Evolutionary conservation across 1,140 invertebrate species (phyloP).

Genomic region (Coptotermes formosanus): DNA sequence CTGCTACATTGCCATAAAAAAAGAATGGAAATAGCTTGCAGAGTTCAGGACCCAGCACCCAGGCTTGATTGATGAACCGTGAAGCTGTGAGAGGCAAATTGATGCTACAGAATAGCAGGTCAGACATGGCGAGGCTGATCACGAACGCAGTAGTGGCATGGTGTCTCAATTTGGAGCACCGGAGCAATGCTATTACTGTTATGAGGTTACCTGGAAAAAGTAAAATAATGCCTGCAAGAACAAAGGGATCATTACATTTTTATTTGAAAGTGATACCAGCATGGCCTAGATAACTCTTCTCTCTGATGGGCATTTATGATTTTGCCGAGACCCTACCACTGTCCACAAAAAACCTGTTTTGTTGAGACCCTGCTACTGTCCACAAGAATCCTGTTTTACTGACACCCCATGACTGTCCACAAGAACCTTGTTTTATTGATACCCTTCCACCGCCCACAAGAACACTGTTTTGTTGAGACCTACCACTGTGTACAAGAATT

Average conservation of each 20-base stretch:
- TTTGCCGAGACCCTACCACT: no score
- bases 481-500: no score
- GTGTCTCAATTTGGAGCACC: slow-evolving; percentile 70
- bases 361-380: no score
- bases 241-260: not conserved
- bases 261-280: no score
- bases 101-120: slow-evolving; percentile 80
- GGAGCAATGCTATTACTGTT: slow-evolving; percentile 72
- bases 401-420: no score
- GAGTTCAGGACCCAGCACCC: slow-evolving; percentile 74
- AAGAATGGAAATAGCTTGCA: slow-evolving; percentile 85
- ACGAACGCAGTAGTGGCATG: slow-evolving; percentile 88
- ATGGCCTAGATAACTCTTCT: no score
- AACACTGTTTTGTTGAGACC: no score
- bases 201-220: slow-evolving; percentile 71
- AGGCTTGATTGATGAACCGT: slow-evolving; percentile 75
- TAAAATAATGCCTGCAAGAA: slow-evolving; percentile 15
- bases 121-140: slow-evolving; percentile 79
- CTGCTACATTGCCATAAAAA: slow-evolving; percentile 86
- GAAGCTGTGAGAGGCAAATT: slow-evolving; percentile 82
- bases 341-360: no score
- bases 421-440: no score
- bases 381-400: no score
- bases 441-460: no score
- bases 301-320: no score